phyloP scores from a whole-genome alignment of 2,888 invertebrate species.

The Pantelozetes paolii region DNA sequence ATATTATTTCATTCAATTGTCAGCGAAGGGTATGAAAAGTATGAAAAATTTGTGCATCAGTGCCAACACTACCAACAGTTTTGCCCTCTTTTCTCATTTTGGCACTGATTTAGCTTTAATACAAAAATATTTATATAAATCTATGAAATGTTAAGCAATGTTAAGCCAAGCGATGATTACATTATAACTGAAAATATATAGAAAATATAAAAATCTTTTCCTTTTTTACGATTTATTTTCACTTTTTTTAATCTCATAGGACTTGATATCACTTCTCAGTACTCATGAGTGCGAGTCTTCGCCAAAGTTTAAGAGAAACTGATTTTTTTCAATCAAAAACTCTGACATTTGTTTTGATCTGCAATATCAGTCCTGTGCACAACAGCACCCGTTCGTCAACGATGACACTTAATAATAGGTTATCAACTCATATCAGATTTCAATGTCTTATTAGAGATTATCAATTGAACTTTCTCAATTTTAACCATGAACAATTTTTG shows the following conservation, averaged over 20 bases:
- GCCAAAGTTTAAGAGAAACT: no score
- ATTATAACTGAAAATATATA: conserved; percentile 12
- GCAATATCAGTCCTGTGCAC: no score
- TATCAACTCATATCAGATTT: no score
- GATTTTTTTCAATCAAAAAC: no score
- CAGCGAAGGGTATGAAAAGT: not conserved
- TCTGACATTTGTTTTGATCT: no score
- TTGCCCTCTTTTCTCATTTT: conserved; percentile 8
- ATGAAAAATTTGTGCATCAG: not conserved
- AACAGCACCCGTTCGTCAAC: no score
- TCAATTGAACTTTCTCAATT: no score
- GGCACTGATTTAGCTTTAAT: not conserved
- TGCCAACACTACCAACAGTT: conserved; percentile 4
- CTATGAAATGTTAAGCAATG: conserved; percentile 28
- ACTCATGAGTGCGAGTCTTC: no score
- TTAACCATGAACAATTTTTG: no score
- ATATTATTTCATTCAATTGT: not conserved
- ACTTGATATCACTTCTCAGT: not conserved
- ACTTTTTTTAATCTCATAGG: conserved; percentile 20
- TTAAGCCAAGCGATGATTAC: conserved; percentile 22
- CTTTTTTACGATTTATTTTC: conserved; percentile 25
- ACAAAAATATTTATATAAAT: conserved; percentile 36
- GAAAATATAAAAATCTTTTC: not conserved
- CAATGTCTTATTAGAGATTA: no score
- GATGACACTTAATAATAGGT: no score